These are phyloP conservation scores for Orestias chungarensis DNA, from an alignment of 2,797 vertebrate genomes.

Conservation along the genomic window DNA sequence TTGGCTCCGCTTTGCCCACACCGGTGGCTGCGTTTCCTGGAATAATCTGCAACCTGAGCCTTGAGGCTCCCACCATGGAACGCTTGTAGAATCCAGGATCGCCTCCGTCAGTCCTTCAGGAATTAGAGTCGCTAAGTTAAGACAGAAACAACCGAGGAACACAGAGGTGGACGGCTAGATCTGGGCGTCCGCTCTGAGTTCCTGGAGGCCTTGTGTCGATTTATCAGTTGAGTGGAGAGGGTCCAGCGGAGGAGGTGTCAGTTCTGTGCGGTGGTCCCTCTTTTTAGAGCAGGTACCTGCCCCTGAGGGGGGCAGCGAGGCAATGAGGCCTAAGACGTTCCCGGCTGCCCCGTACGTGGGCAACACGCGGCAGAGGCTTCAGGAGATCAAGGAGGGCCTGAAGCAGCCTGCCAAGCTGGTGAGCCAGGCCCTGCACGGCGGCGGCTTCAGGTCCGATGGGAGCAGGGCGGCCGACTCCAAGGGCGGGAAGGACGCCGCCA, in stretches of 20 bases:
- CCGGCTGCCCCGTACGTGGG: slow-evolving; percentile 95
- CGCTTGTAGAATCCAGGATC: slow-evolving; percentile 64
- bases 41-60: slow-evolving; percentile 78
- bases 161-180: slow-evolving; percentile 37
- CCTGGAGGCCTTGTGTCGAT: slow-evolving; percentile 54
- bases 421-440: slow-evolving; percentile 85
- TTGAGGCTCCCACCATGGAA: slow-evolving; percentile 72
- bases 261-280: slow-evolving; percentile 26
- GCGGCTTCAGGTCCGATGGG: slow-evolving; percentile 79
- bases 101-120: slow-evolving; percentile 30
- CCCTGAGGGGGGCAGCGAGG: slow-evolving; percentile 46
- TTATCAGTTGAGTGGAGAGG: slow-evolving; percentile 39
- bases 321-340: slow-evolving; percentile 99
- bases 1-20: slow-evolving; percentile 63
- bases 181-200: slow-evolving; percentile 21
- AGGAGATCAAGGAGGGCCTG: slow-evolving; percentile 97
- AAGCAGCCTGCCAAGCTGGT: slow-evolving; percentile 95
- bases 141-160: slow-evolving; percentile 28
- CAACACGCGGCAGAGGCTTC: slow-evolving; percentile 95
- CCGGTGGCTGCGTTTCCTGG: slow-evolving; percentile 74
- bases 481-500: slow-evolving; percentile 77
- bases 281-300: slow-evolving; percentile 56
- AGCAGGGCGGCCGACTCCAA: slow-evolving; percentile 82
- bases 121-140: slow-evolving; percentile 35
- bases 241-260: slow-evolving; percentile 13